Evolutionary conservation across 2,888 invertebrate species (phyloP), one percentile per base, ranked within the genome.

Genomic region (Tenthredo mesomela): DNA sequence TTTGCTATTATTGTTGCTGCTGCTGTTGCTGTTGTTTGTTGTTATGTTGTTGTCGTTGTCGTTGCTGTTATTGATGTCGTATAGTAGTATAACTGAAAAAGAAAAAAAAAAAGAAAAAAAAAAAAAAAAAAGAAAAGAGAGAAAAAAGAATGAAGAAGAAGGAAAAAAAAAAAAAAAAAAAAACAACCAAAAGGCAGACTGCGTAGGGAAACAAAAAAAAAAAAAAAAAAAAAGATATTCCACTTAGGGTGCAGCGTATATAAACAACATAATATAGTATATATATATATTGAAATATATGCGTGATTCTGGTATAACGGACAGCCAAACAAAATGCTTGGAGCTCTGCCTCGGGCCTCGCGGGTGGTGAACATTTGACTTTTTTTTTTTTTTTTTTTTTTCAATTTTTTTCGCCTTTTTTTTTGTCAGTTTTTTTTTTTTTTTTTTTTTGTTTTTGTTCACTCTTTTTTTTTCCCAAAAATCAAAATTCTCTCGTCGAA

Each of bases 311-410:
- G 10, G 12, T 21, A 10, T 21, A 10, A 61, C 61, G 25, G 61
- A 25, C 10, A 61, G 54, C 54, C 54, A 33, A 67, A 67, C 29
- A 33, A 40, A 80, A 80, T 80, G 80, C 80, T 80, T 80, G 80
- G 80, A 80, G 80, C 40, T 80, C 80, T 80, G 80, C 80, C 80
- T 80, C 80, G 80, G 80, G 80, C 80, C 80, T 80, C 80, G 80
- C 25, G 54, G 54, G 78, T 78, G 78, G 33, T 78, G 18, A 58
- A 84, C 75, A 85, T 85, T 87, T 50, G 82, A 83, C 82, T 70
- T 73, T 47, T 12, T 75, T 47, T 47, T 21, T 43, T 12, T 85
- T 86, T 82, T 80, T 86, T 86, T 58, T 21, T 82, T 54, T n/a
- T 84, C 85, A 40, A 40, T 9, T 9, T 29, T 29, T 1, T 29